phyloP scores from a whole-genome alignment of 2,113 vertebrate genomes.

The Sylvilagus bachmani region DNA sequence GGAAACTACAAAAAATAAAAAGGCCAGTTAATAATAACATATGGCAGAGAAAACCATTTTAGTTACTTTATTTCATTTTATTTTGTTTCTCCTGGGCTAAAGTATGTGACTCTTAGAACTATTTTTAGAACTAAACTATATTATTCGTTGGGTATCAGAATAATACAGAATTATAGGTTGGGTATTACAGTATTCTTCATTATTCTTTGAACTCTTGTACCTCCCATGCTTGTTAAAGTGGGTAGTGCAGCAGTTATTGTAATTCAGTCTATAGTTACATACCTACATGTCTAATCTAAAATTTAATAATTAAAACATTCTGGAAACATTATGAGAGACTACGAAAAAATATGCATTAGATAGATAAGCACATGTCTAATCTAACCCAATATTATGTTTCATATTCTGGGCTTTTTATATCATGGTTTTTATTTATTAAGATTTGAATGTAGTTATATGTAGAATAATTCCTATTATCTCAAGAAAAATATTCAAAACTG shows the following conservation, averaged over 20 bases:
- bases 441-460: background rate
- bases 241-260: background rate
- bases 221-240: background rate
- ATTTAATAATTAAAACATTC: too few relatives aligned
- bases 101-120: background rate
- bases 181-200: background rate
- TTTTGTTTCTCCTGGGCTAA: conserved; percentile 15
- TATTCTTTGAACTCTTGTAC: background rate
- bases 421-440: background rate
- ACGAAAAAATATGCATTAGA: too few relatives aligned
- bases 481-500: background rate
- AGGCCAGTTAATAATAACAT: conserved; percentile 73
- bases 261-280: background rate
- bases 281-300: background rate
- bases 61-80: conserved; percentile 51
- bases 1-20: conserved; percentile 67
- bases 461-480: background rate
- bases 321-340: too few relatives aligned
- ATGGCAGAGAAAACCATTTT: conserved; percentile 31
- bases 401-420: background rate
- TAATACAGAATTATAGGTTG: background rate
- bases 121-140: background rate
- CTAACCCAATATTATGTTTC: too few relatives aligned
- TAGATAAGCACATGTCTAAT: too few relatives aligned
- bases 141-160: background rate